Evolutionary conservation across 2,888 invertebrate species (phyloP), one percentile per base, ranked within the genome.

Genomic region (Lacanobia oleracea): DNA sequence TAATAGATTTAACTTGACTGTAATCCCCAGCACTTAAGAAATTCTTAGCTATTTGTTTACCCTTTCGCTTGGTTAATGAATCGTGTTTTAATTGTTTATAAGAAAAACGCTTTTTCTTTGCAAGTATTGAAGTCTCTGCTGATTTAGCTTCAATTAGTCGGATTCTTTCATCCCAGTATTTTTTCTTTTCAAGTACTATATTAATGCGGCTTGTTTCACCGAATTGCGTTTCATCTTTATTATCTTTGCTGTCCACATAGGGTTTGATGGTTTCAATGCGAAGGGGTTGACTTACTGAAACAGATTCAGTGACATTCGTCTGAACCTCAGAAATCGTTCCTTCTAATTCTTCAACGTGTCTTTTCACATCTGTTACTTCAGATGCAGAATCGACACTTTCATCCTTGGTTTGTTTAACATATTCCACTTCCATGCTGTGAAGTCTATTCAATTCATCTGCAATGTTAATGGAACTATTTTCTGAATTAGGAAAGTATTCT

Each of bases 261-360:
- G 74, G 56, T 67, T 85, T 74, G 67, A 90, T 82, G 45, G 81
- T 80, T 73, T 87, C 68, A 74, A 83, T 80, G 77, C 86, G 94
- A 95, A 95, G 95, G 94, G 88, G 86, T 86, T 91, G 95, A 96
- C 95, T 96, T 96, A 86, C 96, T 95, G 95, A 95, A 93, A 92
- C 89, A 89, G 94, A 96, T 95, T 96, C 96, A 96, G 95, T 94
- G 92, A 90, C 93, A 92, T 91, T 93, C 91, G 91, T 84, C 96
- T 96, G 96, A 96, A 96, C 94, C 94, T 95, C 95, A 94, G 96
- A 96, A 96, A 95, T 96, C 96, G 87, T 89, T 89, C 94, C 94
- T 93, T 94, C 94, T 88, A 89, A 83, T 88, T 88, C 76, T 77
- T 86, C 87, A 83, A 88, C 87, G 88, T 93, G 94, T 96, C 95